Base-by-base conservation (phyloP, 2,797 vertebrate genomes). In the Hippopotamyrus pictus region DNA sequence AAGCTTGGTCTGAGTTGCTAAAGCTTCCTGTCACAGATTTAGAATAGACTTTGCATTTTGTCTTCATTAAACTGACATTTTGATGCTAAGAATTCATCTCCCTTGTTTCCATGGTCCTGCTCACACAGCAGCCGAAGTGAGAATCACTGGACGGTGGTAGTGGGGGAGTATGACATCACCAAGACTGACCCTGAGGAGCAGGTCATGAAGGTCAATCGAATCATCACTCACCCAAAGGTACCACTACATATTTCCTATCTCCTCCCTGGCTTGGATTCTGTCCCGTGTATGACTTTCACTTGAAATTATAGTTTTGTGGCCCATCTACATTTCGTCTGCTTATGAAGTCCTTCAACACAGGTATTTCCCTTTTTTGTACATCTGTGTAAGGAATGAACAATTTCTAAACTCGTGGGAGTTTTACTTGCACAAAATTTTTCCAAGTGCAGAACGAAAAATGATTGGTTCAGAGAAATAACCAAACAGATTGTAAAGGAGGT, bases 151-250 rank as follows among this genome's bases (percentile, higher is more conserved):
- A 97, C 97, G 0, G 98, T 97, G 57, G 96, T 96, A 2, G 95
- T 97, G 89, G 98, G 98, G 0, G 96, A 98, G 91, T 97, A 98
- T 5, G 95, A 98, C 90, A 96, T 95, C 87, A 96, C 95, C 73
- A 97, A 97, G 93, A 91, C 88, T 0, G 96, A 97, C 12, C 92
- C 92, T 0, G 97, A 96, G 19, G 96, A 97, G 89, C 95, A 92
- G 91, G 92, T 95, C 19, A 95, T 98, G 92, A 96, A 95, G 3
- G 94, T 99, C 91, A 98, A 97, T 90, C 97, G 97, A 25, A 97
- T 99, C 94, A 94, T 99, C 91, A 93, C 95, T 73, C 98, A 99
- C 89, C 97, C 98, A 59, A 97, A 99, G 97, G 98, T 99, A 89
- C 22, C 12, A 14, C 25, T 29, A 73, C 65, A 73, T 12, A 69